A percentile compares a stretch with the other conserved stretches of the same genome.
Conservation (phyloP, 2,113 vertebrate species). For the Chauna torquata region DNA sequence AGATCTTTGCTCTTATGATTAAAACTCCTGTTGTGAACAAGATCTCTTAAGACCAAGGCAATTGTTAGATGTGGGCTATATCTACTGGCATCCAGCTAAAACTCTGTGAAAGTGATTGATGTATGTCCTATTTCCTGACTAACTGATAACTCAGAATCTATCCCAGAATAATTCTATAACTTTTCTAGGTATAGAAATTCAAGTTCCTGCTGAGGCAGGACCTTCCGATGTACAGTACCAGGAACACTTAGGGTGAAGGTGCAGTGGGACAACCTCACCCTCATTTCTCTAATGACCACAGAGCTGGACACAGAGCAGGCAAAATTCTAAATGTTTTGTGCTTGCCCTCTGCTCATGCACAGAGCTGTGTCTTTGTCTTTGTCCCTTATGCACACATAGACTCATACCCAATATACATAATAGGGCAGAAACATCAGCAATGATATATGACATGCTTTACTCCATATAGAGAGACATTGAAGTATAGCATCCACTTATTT, state of each 20-base stretch:
- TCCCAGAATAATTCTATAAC: background rate
- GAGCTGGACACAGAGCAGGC: background rate
- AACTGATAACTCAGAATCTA: background rate
- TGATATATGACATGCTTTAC: background rate
- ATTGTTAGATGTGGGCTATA: background rate
- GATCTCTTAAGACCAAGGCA: background rate
- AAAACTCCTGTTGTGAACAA: background rate
- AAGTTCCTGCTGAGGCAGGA: background rate
- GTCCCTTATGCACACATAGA: background rate
- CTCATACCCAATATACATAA: fast-evolving
- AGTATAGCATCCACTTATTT: slow-evolving; percentile 1
- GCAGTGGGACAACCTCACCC: background rate
- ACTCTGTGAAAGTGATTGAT: background rate
- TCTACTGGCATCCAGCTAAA: background rate
- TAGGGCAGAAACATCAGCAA: background rate
- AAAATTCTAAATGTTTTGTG: background rate
- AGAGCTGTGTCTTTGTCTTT: background rate
- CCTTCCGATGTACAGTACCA: background rate
- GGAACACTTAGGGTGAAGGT: background rate
- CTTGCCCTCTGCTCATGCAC: background rate
- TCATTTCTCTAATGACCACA: background rate
- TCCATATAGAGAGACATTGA: background rate
- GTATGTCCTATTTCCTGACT: background rate
- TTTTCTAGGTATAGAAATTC: background rate
- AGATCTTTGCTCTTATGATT: background rate